A percentile compares a stretch with the other conserved stretches of the same genome.
phyloP scores from a whole-genome alignment of 1,140 invertebrate species.

The Zaprionus lachaisei region DNA sequence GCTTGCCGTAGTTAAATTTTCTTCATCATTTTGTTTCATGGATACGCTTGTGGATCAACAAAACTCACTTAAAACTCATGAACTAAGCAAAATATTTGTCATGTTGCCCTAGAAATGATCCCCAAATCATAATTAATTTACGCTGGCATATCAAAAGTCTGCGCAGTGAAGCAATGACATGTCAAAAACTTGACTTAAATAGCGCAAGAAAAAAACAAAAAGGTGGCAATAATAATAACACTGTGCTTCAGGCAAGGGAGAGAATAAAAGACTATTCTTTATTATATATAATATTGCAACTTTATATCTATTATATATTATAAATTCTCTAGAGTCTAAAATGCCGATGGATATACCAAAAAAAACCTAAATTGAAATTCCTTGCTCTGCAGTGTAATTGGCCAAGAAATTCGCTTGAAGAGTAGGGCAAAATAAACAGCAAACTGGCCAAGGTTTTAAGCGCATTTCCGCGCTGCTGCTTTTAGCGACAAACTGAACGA shows the following conservation, averaged over 20 bases:
- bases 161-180: constrained; percentile 11
- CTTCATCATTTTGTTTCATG: constrained; percentile 10
- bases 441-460: constrained; percentile 39
- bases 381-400: constrained; percentile 1
- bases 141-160: constrained; percentile 36
- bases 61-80: constrained; percentile 43
- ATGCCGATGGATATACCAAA: too few species aligned
- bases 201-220: constrained; percentile 34
- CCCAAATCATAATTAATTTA: constrained; percentile 57
- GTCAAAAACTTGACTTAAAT: constrained; percentile 56
- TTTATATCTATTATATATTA: too few species aligned
- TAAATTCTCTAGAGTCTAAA: too few species aligned
- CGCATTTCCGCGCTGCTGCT: constrained; percentile 40
- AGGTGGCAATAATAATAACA: constrained; percentile 37
- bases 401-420: background rate
- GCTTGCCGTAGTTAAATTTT: too few species aligned
- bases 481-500: constrained; percentile 54
- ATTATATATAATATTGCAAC: too few species aligned
- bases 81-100: constrained; percentile 16
- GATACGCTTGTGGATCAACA: constrained; percentile 26
- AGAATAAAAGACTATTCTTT: too few species aligned
- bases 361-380: background rate
- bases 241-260: background rate
- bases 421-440: background rate
- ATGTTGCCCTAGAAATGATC: constrained; percentile 26